A percentile compares a stretch with the other conserved stretches of the same genome.
phyloP scores from a whole-genome alignment of 1,140 invertebrate genomes.

The Aphis craccivora region DNA sequence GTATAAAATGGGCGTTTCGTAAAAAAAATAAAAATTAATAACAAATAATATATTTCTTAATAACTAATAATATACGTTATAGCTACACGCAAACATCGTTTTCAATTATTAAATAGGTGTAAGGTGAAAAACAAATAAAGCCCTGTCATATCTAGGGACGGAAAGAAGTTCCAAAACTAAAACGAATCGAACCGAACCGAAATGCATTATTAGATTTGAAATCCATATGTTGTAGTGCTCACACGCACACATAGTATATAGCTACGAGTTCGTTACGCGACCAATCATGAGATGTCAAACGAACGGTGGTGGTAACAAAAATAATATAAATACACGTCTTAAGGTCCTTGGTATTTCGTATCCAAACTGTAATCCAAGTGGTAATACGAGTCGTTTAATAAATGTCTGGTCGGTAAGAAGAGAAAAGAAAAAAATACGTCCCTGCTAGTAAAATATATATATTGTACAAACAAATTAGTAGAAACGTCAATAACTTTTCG shows the following conservation, averaged over 20 bases:
- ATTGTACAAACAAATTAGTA: neutral
- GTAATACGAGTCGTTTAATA: slow-evolving; percentile 4
- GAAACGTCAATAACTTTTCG: neutral
- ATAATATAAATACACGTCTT: neutral
- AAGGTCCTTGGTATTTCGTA: neutral
- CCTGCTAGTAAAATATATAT: neutral
- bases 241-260: neutral
- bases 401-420: neutral
- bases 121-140: too few relatives aligned
- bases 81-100: neutral
- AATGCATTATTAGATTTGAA: neutral
- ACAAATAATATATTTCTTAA: neutral
- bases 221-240: neutral
- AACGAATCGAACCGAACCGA: neutral
- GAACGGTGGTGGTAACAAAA: neutral
- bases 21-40: neutral
- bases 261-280: neutral
- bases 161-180: neutral
- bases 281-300: neutral
- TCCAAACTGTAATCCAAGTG: neutral
- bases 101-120: neutral
- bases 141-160: neutral
- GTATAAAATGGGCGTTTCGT: neutral
- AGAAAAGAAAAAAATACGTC: neutral
- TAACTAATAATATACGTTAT: neutral